phyloP scores from a whole-genome alignment of 2,888 invertebrate species.

The Callimorpha dominula region DNA sequence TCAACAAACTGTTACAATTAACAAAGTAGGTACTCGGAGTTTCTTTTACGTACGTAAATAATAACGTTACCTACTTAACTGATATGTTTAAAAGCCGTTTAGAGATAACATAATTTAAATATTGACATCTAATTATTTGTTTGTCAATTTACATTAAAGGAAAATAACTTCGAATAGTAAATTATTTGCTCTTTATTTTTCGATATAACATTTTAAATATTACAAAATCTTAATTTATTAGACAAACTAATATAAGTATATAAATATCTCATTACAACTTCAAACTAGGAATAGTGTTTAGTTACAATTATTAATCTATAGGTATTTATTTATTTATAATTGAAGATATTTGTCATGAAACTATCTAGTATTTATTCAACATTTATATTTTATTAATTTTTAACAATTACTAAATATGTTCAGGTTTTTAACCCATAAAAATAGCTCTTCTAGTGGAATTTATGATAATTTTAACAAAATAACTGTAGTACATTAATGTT shows the following conservation, averaged over 20 bases:
- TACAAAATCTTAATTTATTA: not conserved
- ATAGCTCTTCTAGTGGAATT: constrained; percentile 16
- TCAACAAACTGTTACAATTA: not conserved
- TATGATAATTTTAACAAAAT: not conserved
- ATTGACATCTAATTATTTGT: not conserved
- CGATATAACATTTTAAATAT: not conserved
- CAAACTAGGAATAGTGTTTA: constrained; percentile 29
- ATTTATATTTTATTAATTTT: constrained; percentile 39
- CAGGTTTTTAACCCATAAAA: constrained; percentile 28
- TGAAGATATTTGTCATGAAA: constrained; percentile 48
- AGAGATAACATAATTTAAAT: not conserved
- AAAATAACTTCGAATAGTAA: not conserved
- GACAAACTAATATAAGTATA: constrained; percentile 17
- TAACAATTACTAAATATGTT: constrained; percentile 44
- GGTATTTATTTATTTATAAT: constrained; percentile 47
- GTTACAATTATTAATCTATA: constrained; percentile 43
- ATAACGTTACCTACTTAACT: not conserved
- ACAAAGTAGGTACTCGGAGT: not conserved
- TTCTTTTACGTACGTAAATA: not conserved
- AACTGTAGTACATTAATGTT: not conserved
- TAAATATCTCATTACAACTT: constrained; percentile 29
- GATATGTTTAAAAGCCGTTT: too few species aligned
- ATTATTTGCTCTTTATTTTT: not conserved
- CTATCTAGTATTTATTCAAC: constrained; percentile 53
- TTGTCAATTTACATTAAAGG: not conserved